Evolutionary conservation across 1,140 invertebrate genomes (phyloP).

Genomic region (Bombus consobrinus): DNA sequence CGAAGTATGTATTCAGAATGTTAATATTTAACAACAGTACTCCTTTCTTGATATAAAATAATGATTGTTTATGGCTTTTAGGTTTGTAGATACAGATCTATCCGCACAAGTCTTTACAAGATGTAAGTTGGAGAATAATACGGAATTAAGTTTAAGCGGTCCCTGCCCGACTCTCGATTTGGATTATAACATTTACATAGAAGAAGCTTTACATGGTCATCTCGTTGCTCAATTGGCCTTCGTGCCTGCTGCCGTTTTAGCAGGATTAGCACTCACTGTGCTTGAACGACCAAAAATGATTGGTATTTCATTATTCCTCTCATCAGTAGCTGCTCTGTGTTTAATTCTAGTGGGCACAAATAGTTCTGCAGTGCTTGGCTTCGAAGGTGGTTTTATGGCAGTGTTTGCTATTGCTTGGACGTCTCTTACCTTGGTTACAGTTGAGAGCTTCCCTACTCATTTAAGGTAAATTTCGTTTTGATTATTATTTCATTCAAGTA

Average conservation of each 20-base stretch:
- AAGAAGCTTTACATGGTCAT: conserved; percentile 77
- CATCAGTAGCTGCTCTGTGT: conserved; percentile 73
- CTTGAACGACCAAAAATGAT: conserved; percentile 77
- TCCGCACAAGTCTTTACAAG: conserved; percentile 81
- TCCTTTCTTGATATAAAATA: not conserved
- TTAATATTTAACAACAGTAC: not conserved
- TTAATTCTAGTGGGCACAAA: conserved; percentile 72
- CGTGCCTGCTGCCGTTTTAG: conserved; percentile 73
- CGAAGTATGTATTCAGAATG: conserved; percentile 73
- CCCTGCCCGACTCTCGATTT: conserved; percentile 77
- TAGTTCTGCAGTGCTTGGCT: conserved; percentile 73
- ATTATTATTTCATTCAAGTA: not conserved
- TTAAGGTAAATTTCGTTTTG: conserved; percentile 68
- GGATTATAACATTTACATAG: conserved; percentile 80
- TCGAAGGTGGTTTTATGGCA: conserved; percentile 76
- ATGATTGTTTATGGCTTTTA: conserved; percentile 61
- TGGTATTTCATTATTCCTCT: conserved; percentile 76
- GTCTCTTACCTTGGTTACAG: conserved; percentile 73
- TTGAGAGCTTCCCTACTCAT: conserved; percentile 78
- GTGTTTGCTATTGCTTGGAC: conserved; percentile 77
- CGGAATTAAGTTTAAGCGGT: conserved; percentile 75
- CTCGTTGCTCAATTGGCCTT: conserved; percentile 77
- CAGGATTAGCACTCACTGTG: conserved; percentile 73
- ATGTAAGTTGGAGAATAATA: conserved; percentile 82
- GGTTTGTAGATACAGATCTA: conserved; percentile 84